A percentile compares a stretch with the other conserved stretches of the same genome.
phyloP scores from a whole-genome alignment of 2,888 invertebrate genomes.

The Hyalella azteca region DNA sequence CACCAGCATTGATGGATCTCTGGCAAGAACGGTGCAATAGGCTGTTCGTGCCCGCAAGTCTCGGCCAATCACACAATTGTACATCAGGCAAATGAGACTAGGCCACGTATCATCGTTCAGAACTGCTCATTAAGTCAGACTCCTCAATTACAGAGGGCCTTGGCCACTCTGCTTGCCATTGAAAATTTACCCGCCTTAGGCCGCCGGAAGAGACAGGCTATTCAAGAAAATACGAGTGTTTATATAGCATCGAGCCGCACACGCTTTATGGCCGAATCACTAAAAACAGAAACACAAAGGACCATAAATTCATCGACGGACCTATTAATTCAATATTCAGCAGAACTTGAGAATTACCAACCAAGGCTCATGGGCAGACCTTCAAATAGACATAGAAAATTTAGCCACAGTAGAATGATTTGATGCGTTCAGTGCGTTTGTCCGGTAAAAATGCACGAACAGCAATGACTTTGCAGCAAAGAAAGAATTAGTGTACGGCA shows the following conservation, averaged over 20 bases:
- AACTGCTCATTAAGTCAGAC: background rate
- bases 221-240: background rate
- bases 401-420: too few species aligned
- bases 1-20: slow-evolving; percentile 27
- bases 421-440: too few species aligned
- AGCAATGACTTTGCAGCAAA: too few species aligned
- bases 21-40: background rate
- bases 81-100: slow-evolving; percentile 8
- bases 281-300: too few species aligned
- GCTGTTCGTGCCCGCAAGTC: background rate
- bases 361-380: too few species aligned
- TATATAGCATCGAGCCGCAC: background rate
- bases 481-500: too few species aligned
- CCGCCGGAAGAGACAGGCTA: background rate
- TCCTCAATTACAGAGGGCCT: slow-evolving; percentile 11
- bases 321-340: too few species aligned
- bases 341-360: too few species aligned
- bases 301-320: too few species aligned
- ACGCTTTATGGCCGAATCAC: background rate
- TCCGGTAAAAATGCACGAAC: too few species aligned
- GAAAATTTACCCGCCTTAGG: background rate
- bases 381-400: too few species aligned
- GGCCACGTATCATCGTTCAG: too few species aligned
- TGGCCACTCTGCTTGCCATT: background rate
- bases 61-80: slow-evolving; percentile 7